These are phyloP conservation scores for Eutrigla gurnardus DNA, from an alignment of 2,797 vertebrate species.

Conservation along the genomic window DNA sequence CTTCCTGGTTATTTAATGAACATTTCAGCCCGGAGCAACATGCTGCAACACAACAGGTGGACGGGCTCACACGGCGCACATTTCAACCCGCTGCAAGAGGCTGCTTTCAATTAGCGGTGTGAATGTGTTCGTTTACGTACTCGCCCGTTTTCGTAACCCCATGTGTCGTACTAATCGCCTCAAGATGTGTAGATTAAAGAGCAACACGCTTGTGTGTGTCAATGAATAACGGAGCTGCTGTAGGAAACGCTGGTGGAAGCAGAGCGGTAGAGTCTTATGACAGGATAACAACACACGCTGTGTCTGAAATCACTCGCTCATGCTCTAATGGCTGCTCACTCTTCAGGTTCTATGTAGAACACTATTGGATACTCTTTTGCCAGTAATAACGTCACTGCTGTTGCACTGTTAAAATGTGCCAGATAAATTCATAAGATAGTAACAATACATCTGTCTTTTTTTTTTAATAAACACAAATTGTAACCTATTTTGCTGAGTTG, in stretches of 20 bases:
- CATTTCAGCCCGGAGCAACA: constrained; percentile 17
- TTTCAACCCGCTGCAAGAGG: constrained; percentile 39
- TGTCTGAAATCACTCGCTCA: too few species aligned
- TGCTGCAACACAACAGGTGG: constrained; percentile 60
- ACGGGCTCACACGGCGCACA: not conserved
- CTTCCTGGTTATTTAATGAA: constrained; percentile 11
- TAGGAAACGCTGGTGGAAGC: constrained; percentile 27
- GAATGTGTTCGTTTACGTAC: constrained; percentile 2
- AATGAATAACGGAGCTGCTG: constrained; percentile 1
- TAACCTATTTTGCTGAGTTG: too few species aligned
- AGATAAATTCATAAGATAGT: too few species aligned
- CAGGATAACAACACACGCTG: not conserved
- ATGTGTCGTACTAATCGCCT: constrained; percentile 40
- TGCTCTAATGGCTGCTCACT: too few species aligned
- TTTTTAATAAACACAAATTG: too few species aligned
- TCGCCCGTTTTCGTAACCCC: constrained; percentile 11
- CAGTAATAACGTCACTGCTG: too few species aligned
- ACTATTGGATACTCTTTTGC: too few species aligned
- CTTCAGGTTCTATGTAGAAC: too few species aligned
- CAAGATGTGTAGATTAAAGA: constrained; percentile 43
- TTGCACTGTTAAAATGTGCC: too few species aligned
- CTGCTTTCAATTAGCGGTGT: constrained; percentile 59
- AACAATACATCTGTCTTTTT: too few species aligned
- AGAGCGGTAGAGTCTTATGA: constrained; percentile 1
- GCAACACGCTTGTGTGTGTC: constrained; percentile 14